phyloP scores from a whole-genome alignment of 1,140 invertebrate species.

The Camponotus floridanus region DNA sequence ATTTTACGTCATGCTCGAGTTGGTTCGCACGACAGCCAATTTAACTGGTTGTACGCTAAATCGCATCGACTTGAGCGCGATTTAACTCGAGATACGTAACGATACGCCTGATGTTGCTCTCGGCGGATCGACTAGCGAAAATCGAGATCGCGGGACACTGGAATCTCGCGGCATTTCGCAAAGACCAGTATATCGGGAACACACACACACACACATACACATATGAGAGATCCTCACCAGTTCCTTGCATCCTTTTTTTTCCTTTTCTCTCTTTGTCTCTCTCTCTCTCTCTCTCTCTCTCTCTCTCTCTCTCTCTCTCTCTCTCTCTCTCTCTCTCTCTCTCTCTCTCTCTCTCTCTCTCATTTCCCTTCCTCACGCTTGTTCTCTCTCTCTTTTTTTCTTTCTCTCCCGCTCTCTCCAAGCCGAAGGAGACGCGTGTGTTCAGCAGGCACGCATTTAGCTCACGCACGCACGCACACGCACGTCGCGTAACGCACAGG shows the following conservation, averaged over 20 bases:
- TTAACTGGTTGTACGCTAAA: constrained; percentile 31
- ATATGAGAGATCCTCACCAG: constrained; percentile 63
- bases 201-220: neutral
- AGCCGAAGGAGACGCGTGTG: constrained; percentile 51
- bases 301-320: neutral
- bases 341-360: constrained; percentile 43
- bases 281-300: constrained; percentile 28
- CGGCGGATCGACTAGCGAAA: constrained; percentile 61
- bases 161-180: constrained; percentile 79
- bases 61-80: neutral
- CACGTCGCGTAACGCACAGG: constrained; percentile 77
- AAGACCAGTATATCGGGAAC: constrained; percentile 80
- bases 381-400: constrained; percentile 1
- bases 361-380: neutral
- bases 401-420: constrained; percentile 42
- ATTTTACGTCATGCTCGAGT: constrained; percentile 20
- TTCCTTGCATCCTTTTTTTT: neutral
- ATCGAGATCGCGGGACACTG: constrained; percentile 69
- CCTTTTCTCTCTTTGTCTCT: neutral
- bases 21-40: constrained; percentile 14
- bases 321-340: neutral
- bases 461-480: constrained; percentile 45
- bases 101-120: constrained; percentile 31
- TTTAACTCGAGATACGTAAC: constrained; percentile 21
- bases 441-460: constrained; percentile 55